Base-by-base conservation (phyloP, 2,888 invertebrate genomes). In the Cerastis rubricosa region DNA sequence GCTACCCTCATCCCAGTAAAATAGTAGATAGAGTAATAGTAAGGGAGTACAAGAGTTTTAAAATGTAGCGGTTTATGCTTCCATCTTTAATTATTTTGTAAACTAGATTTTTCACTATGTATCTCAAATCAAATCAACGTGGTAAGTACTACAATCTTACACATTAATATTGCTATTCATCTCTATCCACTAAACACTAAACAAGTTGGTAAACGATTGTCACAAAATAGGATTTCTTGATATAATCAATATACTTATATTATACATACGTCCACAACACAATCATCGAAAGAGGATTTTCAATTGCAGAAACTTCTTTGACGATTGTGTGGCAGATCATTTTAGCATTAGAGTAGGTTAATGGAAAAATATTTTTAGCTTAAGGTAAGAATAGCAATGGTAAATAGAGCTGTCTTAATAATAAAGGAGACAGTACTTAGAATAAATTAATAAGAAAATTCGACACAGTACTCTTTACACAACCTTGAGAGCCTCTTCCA, bases 141-240 rank as follows among this genome's bases (percentile, higher is more conserved):
- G 71, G 25, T n/a, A 64, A 43, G 4, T 51, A 47, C 65, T 86
- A 81, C 45, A 45, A 76, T 19, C 90, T 91, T 91, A 92, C 12
- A 85, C 80, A 85, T 85, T 91, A 92, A 85, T 93, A 93, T 93
- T 93, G 93, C 92, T 92, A 91, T 92, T 84, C 74, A 86, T 87
- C 80, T 78, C 87, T 76, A 89, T 76, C 14, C 54, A 81, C 88
- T 88, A 88, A 77, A 85, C 77, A 79, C 76, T 89, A 89, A 85
- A 88, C 74, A 87, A 87, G 86, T 90, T 89, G 81, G 89, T 93
- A 93, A 92, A 93, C 88, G 87, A 92, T 90, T 91, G 89, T 94
- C 94, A 91, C 91, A 94, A 93, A 94, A 94, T 94, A 94, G 92
- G 91, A 93, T 90, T 91, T 93, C 88, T 61, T 91, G 77, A 88